Evolutionary conservation across 2,888 invertebrate genomes (phyloP), one percentile per base, ranked within the genome.

Genomic region (Noctua pronuba): DNA sequence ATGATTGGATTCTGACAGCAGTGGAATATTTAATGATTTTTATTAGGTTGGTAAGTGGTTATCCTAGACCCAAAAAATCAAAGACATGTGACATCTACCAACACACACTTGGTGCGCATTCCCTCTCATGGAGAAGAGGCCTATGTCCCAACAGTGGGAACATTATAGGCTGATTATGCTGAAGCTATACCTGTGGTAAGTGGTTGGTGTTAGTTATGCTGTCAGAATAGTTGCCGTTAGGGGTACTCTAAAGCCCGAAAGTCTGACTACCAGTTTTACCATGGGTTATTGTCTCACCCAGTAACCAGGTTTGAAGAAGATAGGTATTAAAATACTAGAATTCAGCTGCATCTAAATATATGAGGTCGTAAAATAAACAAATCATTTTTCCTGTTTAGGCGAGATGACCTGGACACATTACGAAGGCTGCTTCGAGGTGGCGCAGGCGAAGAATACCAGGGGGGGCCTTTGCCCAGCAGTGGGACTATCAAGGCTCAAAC

Each of bases 1-100:
- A 49, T 74, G 35, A 84, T 87, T 84, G 75, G 75, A 87, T 84
- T 84, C 64, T 67, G 60, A 64, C 52, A 52, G 46, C 55, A 70
- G 72, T 55, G 38, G 72, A 83, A 64, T 77, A 74, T 78, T 64
- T 24, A 55, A 64, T 79, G 35, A 68, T 58, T 77, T 73, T 85
- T 65, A 67, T 80, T 83, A 64, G 28, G 44, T 64, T 44, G 60
- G 55, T 64, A 46, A 38, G 58, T 69, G 49, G 10, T 75, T 82
- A n/a, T n/a, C n/a, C n/a, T n/a, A n/a, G n/a, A n/a, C n/a, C n/a
- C n/a, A n/a, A n/a, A n/a, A n/a, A n/a, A n/a, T n/a, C n/a, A n/a
- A n/a, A n/a, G n/a, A n/a, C n/a, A n/a, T n/a, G n/a, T n/a, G n/a
- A n/a, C n/a, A n/a, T n/a, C n/a, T n/a, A n/a, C n/a, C n/a, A n/a